Conservation (phyloP, 2,797 vertebrate species). For the Bufotes viridis region DNA sequence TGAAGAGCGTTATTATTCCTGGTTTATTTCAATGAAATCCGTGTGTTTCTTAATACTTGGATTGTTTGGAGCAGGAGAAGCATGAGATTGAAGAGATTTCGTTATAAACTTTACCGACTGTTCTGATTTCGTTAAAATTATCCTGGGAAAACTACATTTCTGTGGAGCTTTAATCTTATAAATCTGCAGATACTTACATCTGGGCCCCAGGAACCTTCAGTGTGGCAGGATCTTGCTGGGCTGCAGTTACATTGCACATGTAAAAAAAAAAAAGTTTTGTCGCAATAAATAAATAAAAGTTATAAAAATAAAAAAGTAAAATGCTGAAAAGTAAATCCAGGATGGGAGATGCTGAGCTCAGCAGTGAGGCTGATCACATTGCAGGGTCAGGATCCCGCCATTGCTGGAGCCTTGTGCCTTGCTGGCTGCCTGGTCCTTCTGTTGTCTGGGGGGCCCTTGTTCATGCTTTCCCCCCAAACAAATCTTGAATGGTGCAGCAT, state of each 20-base stretch:
- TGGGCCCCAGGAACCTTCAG: neutral
- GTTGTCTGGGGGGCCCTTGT: neutral
- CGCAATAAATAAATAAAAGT: neutral
- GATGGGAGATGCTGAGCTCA: neutral
- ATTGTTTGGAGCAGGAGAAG: neutral
- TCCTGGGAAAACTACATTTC: neutral
- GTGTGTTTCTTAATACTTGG: too few species aligned
- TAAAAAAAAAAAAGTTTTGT: neutral
- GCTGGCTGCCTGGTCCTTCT: neutral
- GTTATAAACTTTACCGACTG: neutral
- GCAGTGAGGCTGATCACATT: neutral
- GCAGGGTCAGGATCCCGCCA: slow-evolving; percentile 10
- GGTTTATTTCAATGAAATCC: neutral
- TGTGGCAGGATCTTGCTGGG: neutral
- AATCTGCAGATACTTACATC: slow-evolving; percentile 11
- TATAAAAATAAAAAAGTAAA: neutral
- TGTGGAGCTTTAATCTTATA: neutral
- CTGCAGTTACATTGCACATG: neutral
- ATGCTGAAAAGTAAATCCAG: slow-evolving; percentile 12
- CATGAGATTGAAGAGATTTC: neutral
- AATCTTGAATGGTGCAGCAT: neutral
- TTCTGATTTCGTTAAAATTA: neutral
- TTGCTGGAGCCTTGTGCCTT: slow-evolving; percentile 12
- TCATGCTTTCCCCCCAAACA: neutral
- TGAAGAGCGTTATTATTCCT: neutral